Evolutionary conservation across 2,113 vertebrate genomes (phyloP), one percentile per base, ranked within the genome.

Genomic region (Sisor rabdophorus): DNA sequence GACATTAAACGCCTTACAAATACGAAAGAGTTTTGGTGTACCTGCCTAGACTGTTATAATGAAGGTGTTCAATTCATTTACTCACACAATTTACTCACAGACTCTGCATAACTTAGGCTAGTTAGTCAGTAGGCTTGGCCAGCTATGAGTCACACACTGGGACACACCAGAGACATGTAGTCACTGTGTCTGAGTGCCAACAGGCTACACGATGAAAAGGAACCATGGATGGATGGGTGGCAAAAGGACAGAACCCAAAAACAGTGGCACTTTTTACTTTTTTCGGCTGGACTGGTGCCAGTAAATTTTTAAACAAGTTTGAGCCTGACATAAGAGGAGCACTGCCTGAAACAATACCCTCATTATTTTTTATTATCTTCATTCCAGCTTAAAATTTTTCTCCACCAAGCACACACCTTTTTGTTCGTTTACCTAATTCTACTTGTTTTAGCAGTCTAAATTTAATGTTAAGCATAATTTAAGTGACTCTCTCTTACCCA

Each of bases 401-500:
- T 53, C 20, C 36, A 36, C 15, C 24, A 32, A 4, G 24, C 19
- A 30, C 58, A 12, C 28, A 15, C n/a, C 7, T 48, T 28, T 59
- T 26, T 59, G 13, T 24, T 67, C 2, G 11, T 17, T 47, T 16
- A 4, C 7, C 36, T 3, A 6, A 65, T 36, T 7, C 17, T 52
- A 20, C 30, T 2, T 61, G 26, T 4, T 17, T 52, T 12, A 63
- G 22, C 3, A 6, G 5, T 5, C 32, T 2, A 7, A 10, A n/a
- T 63, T 47, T 65, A 12, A 47, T 47, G 11, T 12, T 9, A 44
- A 47, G 40, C 24, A 40, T 48, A 67, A 3, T 53, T 9, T 65
- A 54, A 69, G 9, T 24, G 20, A 68, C 8, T 13, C 44, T 22
- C 81, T 84, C 94, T 58, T 89, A 97, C 96, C 96, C 95, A 26